These are phyloP conservation scores for Macrocentrus cingulum DNA, from an alignment of 1,140 invertebrate species.

Conservation along the genomic window DNA sequence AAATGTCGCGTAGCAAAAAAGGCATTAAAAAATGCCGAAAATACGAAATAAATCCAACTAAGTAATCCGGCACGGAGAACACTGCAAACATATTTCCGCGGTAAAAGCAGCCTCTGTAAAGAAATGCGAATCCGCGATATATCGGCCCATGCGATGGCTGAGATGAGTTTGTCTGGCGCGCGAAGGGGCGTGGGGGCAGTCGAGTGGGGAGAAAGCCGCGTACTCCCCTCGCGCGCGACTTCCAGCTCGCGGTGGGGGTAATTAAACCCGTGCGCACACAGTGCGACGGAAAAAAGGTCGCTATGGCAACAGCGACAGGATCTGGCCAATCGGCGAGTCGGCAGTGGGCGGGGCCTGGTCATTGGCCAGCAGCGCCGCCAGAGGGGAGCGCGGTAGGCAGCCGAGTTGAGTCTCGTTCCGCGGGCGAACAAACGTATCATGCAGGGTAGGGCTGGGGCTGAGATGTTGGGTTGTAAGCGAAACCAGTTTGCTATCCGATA, in stretches of 20 bases:
- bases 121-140: too few relatives aligned
- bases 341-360: conserved; percentile 48
- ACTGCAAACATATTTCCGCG: too few relatives aligned
- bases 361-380: conserved; percentile 43
- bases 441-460: conserved; percentile 56
- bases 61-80: too few relatives aligned
- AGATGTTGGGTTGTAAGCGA: conserved; percentile 59
- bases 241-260: conserved; percentile 56
- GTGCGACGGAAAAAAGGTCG: conserved; percentile 50
- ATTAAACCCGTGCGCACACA: conserved; percentile 48
- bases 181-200: too few relatives aligned
- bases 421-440: conserved; percentile 58
- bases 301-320: conserved; percentile 50
- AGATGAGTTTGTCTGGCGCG: too few relatives aligned
- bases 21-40: too few relatives aligned
- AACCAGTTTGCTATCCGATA: conserved; percentile 61
- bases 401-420: conserved; percentile 37
- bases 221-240: too few relatives aligned
- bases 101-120: too few relatives aligned
- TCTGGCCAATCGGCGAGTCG: conserved; percentile 49
- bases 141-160: too few relatives aligned
- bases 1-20: too few relatives aligned
- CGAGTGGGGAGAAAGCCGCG: too few relatives aligned
- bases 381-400: conserved; percentile 24
- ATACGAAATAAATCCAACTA: too few relatives aligned